phyloP scores from a whole-genome alignment of 1,140 invertebrate genomes.

The Pomacea maculata region DNA sequence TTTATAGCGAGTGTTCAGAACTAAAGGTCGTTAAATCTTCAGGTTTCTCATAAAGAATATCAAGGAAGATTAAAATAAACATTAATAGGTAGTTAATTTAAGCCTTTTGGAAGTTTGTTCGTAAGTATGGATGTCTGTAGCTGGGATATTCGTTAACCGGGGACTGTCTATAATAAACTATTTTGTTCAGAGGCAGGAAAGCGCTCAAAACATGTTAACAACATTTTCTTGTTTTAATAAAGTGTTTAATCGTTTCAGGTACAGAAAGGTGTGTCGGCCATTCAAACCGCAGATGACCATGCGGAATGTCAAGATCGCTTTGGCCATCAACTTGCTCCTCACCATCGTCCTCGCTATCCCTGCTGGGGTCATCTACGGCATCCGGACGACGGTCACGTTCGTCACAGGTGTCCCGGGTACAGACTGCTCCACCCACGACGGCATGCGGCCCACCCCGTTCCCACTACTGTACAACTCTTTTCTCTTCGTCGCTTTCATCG shows the following conservation, averaged over 20 bases:
- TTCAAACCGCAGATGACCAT: conserved; percentile 21
- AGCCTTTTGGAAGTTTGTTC: too few species aligned
- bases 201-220: too few species aligned
- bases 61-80: too few species aligned
- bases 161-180: too few species aligned
- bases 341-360: conserved; percentile 16
- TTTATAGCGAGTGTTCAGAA: too few species aligned
- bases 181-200: too few species aligned
- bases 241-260: not conserved
- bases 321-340: not conserved
- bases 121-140: too few species aligned
- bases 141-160: too few species aligned
- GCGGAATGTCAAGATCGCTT: conserved; percentile 2
- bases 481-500: conserved; percentile 24
- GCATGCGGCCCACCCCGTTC: conserved; percentile 23
- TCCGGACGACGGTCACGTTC: conserved; percentile 12
- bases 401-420: conserved; percentile 1
- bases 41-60: too few species aligned
- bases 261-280: conserved; percentile 29
- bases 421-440: conserved; percentile 33
- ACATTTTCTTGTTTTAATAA: not conserved
- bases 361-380: conserved; percentile 24
- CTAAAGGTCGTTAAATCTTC: too few species aligned
- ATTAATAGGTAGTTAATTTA: too few species aligned
- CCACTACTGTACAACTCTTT: conserved; percentile 28